A percentile compares a stretch with the other conserved stretches of the same genome.
These are phyloP conservation scores for Urocolius indicus DNA, from an alignment of 2,113 vertebrate genomes.

Conservation along the genomic window DNA sequence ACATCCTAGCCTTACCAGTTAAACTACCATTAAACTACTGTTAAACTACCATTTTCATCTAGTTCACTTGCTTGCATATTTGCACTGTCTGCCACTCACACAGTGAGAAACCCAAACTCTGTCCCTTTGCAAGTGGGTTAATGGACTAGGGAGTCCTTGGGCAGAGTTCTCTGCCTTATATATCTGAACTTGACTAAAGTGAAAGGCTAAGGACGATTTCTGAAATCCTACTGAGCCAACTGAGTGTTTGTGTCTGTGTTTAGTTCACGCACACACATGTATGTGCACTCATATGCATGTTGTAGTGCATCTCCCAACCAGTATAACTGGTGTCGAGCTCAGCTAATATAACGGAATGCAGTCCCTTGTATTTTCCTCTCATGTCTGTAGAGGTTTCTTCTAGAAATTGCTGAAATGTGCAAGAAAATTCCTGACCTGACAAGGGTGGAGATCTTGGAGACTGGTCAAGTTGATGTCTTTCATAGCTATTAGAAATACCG, in stretches of 20 bases:
- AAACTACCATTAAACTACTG: too few relatives aligned
- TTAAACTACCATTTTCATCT: background rate
- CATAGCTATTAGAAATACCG: background rate
- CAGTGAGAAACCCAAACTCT: background rate
- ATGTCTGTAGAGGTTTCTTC: background rate
- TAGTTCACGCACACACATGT: rapidly evolving
- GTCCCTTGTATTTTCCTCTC: background rate
- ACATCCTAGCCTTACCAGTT: background rate
- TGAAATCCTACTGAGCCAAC: background rate
- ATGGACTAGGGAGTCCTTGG: background rate
- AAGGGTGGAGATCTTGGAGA: background rate
- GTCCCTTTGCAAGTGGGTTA: background rate
- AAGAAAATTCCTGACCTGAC: background rate
- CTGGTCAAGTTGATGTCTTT: background rate
- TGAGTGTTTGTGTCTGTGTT: rapidly evolving
- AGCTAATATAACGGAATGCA: background rate
- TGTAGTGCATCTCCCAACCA: background rate
- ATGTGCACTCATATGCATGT: rapidly evolving
- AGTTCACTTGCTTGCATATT: background rate
- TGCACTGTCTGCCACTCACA: rapidly evolving
- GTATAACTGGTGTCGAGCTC: too few relatives aligned
- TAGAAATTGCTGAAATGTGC: background rate
- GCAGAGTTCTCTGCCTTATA: background rate
- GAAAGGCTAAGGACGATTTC: background rate
- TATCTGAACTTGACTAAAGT: background rate